Base-by-base conservation (phyloP, 2,888 invertebrate genomes). In the Julus scanicus region DNA sequence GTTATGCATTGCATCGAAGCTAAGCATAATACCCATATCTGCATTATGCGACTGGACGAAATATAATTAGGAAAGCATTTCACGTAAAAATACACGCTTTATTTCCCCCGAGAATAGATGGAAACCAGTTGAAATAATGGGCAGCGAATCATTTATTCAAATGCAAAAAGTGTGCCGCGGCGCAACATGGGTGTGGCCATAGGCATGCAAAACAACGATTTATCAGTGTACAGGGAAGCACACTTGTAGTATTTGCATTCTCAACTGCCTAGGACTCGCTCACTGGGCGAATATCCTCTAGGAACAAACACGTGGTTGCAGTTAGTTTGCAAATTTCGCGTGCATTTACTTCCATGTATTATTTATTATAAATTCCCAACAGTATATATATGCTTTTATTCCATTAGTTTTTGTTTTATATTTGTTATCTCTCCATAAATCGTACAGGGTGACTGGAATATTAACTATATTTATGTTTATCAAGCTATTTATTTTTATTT, bases 81-180 rank as follows among this genome's bases (percentile, higher is more conserved):
- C 57, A 57, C 57, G n/a, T 57, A 11, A 57, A 57, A 57, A 57
- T 57, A 17, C n/a, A 57, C 57, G 57, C 57, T n/a, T 57, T 57
- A 57, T 57, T 57, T 57, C n/a, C 57, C 57, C n/a, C n/a, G 57
- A n/a, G 57, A 2, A n/a, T 57, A 57, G 57, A 57, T 11, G 57
- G n/a, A 57, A 57, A 57, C 57, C 57, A 57, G 57, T 57, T 57
- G 57, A 57, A 57, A 57, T 57, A 57, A 57, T 57, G 57, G 57
- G 57, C 57, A 57, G 57, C n/a, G 57, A 57, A 57, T 57, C 57
- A 57, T 57, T 57, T 57, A 57, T 57, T 57, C 57, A 17, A 2
- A 57, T 57, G 57, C n/a, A n/a, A 57, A 57, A 57, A 57, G 57
- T 57, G 57, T 57, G 57, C 57, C 57, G 17, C n/a, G n/a, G n/a